Evolutionary conservation across 2,888 invertebrate genomes (phyloP).

Genomic region (Spisula solida): DNA sequence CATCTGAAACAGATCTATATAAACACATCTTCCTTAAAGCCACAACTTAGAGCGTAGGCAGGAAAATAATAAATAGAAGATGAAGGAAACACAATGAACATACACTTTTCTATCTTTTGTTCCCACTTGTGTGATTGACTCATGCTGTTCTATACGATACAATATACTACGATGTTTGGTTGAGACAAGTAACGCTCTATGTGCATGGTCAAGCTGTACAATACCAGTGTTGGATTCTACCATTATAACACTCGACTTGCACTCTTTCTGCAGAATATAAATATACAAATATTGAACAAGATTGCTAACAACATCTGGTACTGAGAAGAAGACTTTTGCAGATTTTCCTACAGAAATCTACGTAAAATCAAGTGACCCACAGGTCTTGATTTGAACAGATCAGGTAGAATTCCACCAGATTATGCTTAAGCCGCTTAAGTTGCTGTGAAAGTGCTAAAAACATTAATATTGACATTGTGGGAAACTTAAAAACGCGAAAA

Average conservation of each 20-base stretch:
- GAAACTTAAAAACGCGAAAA: too few relatives aligned
- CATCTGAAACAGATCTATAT: too few relatives aligned
- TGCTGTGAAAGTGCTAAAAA: too few relatives aligned
- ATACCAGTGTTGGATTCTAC: conserved; percentile 91
- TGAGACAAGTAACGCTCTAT: conserved; percentile 91
- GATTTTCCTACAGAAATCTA: too few relatives aligned
- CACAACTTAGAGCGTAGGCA: too few relatives aligned
- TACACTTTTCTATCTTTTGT: conserved; percentile 93
- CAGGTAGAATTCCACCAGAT: too few relatives aligned
- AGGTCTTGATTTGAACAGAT: too few relatives aligned
- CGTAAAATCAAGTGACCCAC: too few relatives aligned
- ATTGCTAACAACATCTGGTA: not conserved
- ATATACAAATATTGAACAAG: not conserved
- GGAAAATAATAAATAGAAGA: too few relatives aligned
- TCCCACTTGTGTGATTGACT: conserved; percentile 93
- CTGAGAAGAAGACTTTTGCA: not conserved
- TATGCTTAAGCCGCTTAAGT: too few relatives aligned
- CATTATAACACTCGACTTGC: conserved; percentile 93
- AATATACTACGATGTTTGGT: conserved; percentile 94
- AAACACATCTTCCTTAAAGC: too few relatives aligned
- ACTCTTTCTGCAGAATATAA: conserved; percentile 78
- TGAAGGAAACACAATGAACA: conserved; percentile 42
- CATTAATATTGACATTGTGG: too few relatives aligned
- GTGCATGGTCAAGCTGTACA: conserved; percentile 93
- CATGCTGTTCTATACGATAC: conserved; percentile 90